Percentiles rank a stretch among this genome's conserved stretches.
phyloP scores from a whole-genome alignment of 92 coral and sea anemone genomes.

The Plumapathes pennacea region DNA sequence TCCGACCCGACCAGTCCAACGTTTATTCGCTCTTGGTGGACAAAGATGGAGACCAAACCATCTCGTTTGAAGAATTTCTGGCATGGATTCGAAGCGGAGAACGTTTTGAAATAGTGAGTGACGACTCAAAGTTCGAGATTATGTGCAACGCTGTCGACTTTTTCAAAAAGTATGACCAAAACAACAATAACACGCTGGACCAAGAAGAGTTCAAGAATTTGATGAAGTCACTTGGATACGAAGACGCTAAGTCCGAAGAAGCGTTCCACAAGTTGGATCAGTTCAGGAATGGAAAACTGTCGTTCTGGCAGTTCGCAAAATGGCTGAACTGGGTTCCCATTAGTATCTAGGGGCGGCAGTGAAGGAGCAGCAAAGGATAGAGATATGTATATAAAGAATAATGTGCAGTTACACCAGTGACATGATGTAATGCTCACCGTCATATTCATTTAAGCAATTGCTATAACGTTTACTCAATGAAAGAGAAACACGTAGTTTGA shows the following conservation, averaged over 20 bases:
- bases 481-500: no score
- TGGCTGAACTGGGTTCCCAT: slow-evolving; percentile 80
- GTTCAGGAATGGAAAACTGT: slow-evolving; percentile 58
- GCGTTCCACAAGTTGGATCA: slow-evolving; percentile 45
- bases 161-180: slow-evolving; percentile 50
- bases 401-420: no score
- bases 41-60: slow-evolving; percentile 61
- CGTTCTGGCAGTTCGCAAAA: slow-evolving; percentile 69
- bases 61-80: slow-evolving; percentile 66
- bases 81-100: slow-evolving; percentile 77
- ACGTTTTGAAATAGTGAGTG: slow-evolving; percentile 38
- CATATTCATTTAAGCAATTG: no score
- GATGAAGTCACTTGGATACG: slow-evolving; percentile 56
- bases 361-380: no score
- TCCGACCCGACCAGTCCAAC: slow-evolving; percentile 52
- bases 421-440: no score
- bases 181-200: slow-evolving; percentile 39
- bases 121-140: slow-evolving; percentile 36
- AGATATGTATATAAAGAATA: no score
- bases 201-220: slow-evolving; percentile 41
- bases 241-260: slow-evolving; percentile 10
- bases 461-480: no score
- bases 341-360: no score
- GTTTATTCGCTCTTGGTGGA: slow-evolving; percentile 60
- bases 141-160: slow-evolving; percentile 60